Evolutionary conservation across 2,888 invertebrate species (phyloP).

Genomic region (Andrena marginata): DNA sequence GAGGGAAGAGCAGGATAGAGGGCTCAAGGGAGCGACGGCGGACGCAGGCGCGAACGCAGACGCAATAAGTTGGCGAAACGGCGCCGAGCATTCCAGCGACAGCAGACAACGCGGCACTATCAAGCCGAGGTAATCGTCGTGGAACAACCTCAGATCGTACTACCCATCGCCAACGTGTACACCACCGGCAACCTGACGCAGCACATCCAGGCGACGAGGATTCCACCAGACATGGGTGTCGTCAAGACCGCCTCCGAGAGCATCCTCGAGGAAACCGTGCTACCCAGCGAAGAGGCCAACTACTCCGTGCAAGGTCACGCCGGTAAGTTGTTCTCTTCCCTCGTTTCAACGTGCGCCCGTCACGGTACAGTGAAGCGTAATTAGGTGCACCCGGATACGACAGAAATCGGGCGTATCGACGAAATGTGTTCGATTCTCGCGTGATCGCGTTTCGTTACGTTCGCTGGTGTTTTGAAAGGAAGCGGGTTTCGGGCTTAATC

Average conservation of each 20-base stretch:
- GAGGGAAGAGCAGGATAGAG: slow-evolving; percentile 62
- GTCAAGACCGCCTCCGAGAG: slow-evolving; percentile 80
- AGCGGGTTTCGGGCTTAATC: slow-evolving; percentile 31
- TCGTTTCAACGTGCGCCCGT: background rate
- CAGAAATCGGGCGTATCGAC: background rate
- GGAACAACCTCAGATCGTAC: slow-evolving; percentile 34
- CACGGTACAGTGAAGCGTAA: background rate
- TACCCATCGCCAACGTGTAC: slow-evolving; percentile 23
- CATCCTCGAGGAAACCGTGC: slow-evolving; percentile 79
- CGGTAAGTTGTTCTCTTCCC: slow-evolving; percentile 74
- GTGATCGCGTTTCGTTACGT: background rate
- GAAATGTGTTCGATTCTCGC: background rate
- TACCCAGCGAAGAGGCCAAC: slow-evolving; percentile 83
- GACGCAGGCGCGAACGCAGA: slow-evolving; percentile 80
- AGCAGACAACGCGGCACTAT: slow-evolving; percentile 75
- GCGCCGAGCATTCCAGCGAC: slow-evolving; percentile 70
- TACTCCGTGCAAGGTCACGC: slow-evolving; percentile 80
- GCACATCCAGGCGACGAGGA: background rate
- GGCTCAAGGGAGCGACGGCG: slow-evolving; percentile 53
- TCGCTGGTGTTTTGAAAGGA: slow-evolving; percentile 1
- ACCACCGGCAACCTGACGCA: background rate
- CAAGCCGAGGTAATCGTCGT: slow-evolving; percentile 65
- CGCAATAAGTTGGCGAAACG: slow-evolving; percentile 70
- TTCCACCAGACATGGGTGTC: slow-evolving; percentile 78
- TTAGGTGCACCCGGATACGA: background rate